Evolutionary conservation across 2,797 vertebrate genomes (phyloP), one percentile per base, ranked within the genome.

Genomic region (Chloroceryle amazona): DNA sequence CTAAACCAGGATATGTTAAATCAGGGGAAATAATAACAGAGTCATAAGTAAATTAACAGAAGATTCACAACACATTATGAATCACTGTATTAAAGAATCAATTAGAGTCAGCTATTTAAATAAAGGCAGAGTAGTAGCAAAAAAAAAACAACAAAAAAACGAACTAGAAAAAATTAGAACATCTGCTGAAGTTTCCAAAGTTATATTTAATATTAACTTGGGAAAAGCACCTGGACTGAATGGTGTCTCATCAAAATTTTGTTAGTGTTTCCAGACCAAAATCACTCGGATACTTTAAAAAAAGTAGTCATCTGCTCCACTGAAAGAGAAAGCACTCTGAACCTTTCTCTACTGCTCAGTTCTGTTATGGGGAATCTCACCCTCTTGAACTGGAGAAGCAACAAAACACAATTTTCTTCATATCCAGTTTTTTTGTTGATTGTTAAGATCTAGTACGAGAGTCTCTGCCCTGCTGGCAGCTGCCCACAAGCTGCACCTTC

Each of bases 1-100:
- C 89, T 96, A 66, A 95, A 95, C 81, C 79, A 93, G 94, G 84
- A 96, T 95, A 41, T 88, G 82, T 94, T 93, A 94, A 93, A 94
- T 94, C 66, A 66, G 66, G 44, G 75, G 72, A 90, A 88, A 95
- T 88, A 96, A 58, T 81, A 95, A 81, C 51, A 90, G 57, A 46
- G 13, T 83, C 2, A 2, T 70, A 93, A 91, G 66, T 74, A 92
- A 95, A 90, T 93, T 68, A 94, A 79, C 71, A 91, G 80, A 90
- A 90, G 51, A 95, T 79, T 88, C 88, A 81, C 73, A 94, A 84
- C 66, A 89, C 29, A 8, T 86, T 94, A 62, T 75, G 89, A 90
- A 88, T 93, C 82, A 84, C 55, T 75, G 41, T 94, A 75, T 96
- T 94, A 78, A 89, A 90, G 61, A 91, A 78, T 88, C 94, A 84